These are phyloP conservation scores for Poeciliopsis prolifica DNA, from an alignment of 2,113 vertebrate species.

Conservation along the genomic window DNA sequence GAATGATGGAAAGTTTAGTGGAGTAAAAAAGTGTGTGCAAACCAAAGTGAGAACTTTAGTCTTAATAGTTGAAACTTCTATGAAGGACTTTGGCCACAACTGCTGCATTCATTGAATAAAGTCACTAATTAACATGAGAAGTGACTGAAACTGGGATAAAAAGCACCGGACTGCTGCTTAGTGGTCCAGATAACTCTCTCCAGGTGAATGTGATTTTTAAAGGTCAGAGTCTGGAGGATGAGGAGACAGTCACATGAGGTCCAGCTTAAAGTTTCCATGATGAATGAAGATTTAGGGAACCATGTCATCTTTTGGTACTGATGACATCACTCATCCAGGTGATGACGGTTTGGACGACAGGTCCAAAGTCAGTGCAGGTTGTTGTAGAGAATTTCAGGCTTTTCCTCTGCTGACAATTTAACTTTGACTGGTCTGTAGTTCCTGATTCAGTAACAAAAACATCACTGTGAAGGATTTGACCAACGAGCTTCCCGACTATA, in stretches of 20 bases:
- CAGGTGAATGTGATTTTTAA: background rate
- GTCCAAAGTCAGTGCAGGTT: background rate
- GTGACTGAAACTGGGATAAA: background rate
- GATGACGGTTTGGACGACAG: background rate
- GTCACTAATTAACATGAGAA: background rate
- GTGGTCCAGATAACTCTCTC: background rate
- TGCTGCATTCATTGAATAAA: too few relatives aligned
- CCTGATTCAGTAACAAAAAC: background rate
- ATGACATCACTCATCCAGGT: too few relatives aligned
- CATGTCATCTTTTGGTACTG: too few relatives aligned
- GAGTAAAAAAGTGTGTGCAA: background rate
- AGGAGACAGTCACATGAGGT: too few relatives aligned
- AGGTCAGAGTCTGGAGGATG: too few relatives aligned
- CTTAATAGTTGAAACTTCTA: background rate
- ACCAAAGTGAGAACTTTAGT: background rate
- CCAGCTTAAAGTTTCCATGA: too few relatives aligned
- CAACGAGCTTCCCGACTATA: background rate
- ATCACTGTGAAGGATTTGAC: background rate
- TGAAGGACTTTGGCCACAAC: too few relatives aligned
- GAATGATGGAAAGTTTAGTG: background rate
- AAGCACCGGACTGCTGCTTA: background rate
- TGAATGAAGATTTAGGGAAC: too few relatives aligned
- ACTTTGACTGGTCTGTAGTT: background rate
- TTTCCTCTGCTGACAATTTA: background rate
- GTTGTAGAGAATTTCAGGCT: background rate